These are phyloP conservation scores for Bubo scandiacus DNA, from an alignment of 2,113 vertebrate species.

Conservation along the genomic window DNA sequence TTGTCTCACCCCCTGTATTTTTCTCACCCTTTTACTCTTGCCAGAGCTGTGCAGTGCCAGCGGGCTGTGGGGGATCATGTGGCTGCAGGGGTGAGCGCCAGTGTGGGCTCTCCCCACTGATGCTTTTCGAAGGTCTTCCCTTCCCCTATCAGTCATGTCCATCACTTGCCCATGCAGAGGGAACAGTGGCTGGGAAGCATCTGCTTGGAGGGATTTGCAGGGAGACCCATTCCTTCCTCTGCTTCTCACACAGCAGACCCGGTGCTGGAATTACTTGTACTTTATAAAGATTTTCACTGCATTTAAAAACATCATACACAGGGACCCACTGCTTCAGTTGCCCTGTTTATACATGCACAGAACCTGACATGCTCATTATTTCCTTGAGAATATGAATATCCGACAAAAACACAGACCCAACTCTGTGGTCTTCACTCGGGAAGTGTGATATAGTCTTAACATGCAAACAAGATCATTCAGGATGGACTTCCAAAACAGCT, in stretches of 20 bases:
- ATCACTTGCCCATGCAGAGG: background rate
- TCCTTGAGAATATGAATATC: background rate
- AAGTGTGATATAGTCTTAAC: background rate
- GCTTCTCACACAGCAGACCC: background rate
- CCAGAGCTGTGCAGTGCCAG: fast-evolving
- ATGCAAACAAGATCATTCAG: background rate
- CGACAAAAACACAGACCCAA: background rate
- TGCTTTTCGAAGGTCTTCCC: background rate
- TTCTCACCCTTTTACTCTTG: background rate
- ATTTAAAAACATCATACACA: background rate
- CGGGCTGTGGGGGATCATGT: fast-evolving
- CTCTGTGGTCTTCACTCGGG: background rate
- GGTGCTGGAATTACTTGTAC: background rate
- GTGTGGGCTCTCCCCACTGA: fast-evolving
- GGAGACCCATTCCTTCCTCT: background rate
- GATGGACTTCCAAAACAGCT: background rate
- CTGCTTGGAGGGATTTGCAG: fast-evolving
- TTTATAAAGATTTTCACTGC: background rate
- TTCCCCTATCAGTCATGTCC: background rate
- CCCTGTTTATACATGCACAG: background rate
- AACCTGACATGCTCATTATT: background rate
- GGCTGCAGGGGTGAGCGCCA: fast-evolving
- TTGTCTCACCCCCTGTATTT: background rate
- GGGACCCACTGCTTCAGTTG: background rate
- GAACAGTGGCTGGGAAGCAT: background rate